A percentile compares a stretch with the other conserved stretches of the same genome.
These are phyloP conservation scores for Lycia hirtaria DNA, from an alignment of 2,888 invertebrate species.

Conservation along the genomic window DNA sequence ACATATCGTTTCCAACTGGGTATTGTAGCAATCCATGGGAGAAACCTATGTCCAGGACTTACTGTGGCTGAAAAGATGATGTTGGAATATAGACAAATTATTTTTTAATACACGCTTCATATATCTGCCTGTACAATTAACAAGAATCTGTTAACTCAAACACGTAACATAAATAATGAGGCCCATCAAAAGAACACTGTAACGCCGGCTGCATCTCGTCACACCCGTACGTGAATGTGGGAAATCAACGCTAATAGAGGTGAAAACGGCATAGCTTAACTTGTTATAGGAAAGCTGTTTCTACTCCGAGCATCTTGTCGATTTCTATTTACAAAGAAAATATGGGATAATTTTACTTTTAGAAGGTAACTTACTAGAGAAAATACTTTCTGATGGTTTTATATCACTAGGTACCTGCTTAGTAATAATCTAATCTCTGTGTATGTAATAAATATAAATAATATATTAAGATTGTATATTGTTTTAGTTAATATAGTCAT, in stretches of 20 bases:
- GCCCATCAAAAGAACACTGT: background rate
- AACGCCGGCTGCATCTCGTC: slow-evolving; percentile 16
- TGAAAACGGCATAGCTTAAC: slow-evolving; percentile 34
- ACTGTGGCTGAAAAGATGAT: too few species aligned
- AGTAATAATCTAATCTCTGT: background rate
- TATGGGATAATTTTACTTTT: slow-evolving; percentile 5
- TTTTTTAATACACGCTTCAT: too few species aligned
- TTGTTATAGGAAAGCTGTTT: slow-evolving; percentile 32
- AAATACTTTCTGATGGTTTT: too few species aligned
- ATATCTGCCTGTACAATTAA: too few species aligned
- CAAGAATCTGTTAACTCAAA: background rate
- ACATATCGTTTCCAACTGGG: too few species aligned
- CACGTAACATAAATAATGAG: slow-evolving; percentile 1
- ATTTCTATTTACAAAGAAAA: slow-evolving; percentile 15
- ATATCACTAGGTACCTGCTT: too few species aligned
- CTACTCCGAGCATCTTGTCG: slow-evolving; percentile 2
- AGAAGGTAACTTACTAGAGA: background rate
- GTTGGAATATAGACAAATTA: too few species aligned
- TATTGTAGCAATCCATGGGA: too few species aligned
- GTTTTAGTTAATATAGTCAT: too few species aligned
- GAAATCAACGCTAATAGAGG: slow-evolving; percentile 35
- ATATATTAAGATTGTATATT: too few species aligned
- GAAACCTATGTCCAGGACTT: too few species aligned
- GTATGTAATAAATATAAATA: too few species aligned
- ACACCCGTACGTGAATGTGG: slow-evolving; percentile 34